Evolutionary conservation across 2,888 invertebrate species (phyloP).

Genomic region (Piscicola geometra): DNA sequence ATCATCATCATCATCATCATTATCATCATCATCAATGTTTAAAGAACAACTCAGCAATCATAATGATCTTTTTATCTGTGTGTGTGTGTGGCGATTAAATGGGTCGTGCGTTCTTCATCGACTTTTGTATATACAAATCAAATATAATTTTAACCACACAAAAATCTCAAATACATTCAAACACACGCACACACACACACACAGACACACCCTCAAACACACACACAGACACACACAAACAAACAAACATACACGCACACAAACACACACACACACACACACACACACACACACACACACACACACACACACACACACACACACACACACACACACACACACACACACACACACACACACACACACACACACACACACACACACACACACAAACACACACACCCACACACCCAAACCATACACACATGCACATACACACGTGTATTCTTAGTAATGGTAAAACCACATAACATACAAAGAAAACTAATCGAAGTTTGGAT

Average conservation of each 20-base stretch:
- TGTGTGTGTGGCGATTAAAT: no score
- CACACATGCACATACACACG: no score
- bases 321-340: constrained; percentile 17
- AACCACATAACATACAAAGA: no score
- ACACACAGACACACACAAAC: background rate
- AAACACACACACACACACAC: constrained; percentile 10
- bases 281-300: background rate
- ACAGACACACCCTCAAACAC: constrained; percentile 6
- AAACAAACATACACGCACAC: background rate
- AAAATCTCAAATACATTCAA: no score
- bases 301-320: constrained; percentile 7
- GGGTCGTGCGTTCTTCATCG: no score
- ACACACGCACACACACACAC: constrained; percentile 7
- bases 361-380: background rate
- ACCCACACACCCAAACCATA: background rate
- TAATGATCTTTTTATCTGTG: no score
- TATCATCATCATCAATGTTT: background rate
- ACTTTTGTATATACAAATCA: background rate
- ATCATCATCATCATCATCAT: background rate
- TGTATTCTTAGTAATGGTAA: no score
- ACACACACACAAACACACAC: constrained; percentile 1
- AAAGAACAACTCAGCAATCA: no score
- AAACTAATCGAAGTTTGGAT: no score
- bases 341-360: constrained; percentile 19
- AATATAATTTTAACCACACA: background rate